Conservation (phyloP, 92 coral and sea anemone genomes). For the Epizoanthus illoricatus region DNA sequence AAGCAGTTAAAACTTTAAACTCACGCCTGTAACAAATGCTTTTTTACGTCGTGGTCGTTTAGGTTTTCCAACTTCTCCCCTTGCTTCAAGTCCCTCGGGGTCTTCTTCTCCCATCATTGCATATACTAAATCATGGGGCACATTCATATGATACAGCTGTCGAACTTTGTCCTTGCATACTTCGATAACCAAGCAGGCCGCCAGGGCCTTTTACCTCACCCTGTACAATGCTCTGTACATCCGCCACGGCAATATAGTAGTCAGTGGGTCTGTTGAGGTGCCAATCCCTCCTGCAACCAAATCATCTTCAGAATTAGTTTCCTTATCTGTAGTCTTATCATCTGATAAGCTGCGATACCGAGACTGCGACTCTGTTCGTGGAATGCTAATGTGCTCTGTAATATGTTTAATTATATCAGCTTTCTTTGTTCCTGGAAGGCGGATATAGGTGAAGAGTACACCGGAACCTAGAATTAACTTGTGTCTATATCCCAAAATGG, state of each 20-base stretch:
- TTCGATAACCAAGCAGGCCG: conserved; percentile 35
- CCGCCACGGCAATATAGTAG: conserved; percentile 4
- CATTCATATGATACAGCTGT: conserved; percentile 6
- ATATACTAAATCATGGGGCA: conserved; percentile 29
- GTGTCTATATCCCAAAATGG: too few relatives aligned
- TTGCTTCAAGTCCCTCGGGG: conserved; percentile 30
- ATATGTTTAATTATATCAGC: too few relatives aligned
- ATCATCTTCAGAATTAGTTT: too few relatives aligned
- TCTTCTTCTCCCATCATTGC: conserved; percentile 10
- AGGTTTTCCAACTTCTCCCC: conserved; percentile 30
- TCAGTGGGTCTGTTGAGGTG: too few relatives aligned
- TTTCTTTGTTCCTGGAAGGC: too few relatives aligned
- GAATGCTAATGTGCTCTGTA: too few relatives aligned
- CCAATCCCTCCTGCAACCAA: too few relatives aligned
- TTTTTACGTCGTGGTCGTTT: conserved; percentile 22
- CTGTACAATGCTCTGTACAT: conserved; percentile 11
- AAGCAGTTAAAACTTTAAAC: conserved; percentile 32
- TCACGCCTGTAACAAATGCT: conserved; percentile 30
- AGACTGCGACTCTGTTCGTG: too few relatives aligned
- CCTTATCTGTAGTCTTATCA: too few relatives aligned
- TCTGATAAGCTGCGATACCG: too few relatives aligned
- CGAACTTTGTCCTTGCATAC: conserved; percentile 33
- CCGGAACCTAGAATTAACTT: too few relatives aligned
- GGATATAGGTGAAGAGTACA: too few relatives aligned
- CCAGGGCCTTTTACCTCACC: conserved; percentile 42